Conservation (phyloP, 2,888 invertebrate species). For the Drosophila rellima region DNA sequence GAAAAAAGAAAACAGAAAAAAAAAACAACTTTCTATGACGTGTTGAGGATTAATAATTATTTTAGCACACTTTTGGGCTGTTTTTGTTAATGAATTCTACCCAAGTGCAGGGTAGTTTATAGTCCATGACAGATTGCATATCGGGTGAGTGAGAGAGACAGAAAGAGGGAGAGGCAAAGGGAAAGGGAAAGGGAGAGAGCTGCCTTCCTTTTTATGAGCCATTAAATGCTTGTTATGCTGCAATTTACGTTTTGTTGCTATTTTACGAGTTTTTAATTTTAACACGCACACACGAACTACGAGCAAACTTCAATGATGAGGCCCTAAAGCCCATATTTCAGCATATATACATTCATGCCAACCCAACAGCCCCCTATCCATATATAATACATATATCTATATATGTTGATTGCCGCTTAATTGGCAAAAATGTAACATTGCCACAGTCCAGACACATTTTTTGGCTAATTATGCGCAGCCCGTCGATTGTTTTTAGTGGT, state of each 20-base stretch:
- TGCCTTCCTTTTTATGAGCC: slow-evolving; percentile 59
- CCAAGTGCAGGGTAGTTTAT: slow-evolving; percentile 28
- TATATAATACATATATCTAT: slow-evolving; percentile 2
- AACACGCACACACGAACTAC: slow-evolving; percentile 52
- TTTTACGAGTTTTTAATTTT: slow-evolving; percentile 79
- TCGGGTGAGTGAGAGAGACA: not conserved
- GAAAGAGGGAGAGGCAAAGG: not conserved
- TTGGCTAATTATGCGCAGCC: slow-evolving; percentile 66
- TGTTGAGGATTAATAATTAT: slow-evolving; percentile 19
- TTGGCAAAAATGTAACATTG: slow-evolving; percentile 63
- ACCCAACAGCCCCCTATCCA: no score
- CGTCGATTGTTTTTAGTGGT: slow-evolving; percentile 58
- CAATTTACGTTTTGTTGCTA: slow-evolving; percentile 71
- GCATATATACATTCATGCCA: no score
- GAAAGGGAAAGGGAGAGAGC: slow-evolving; percentile 3
- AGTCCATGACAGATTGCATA: slow-evolving; percentile 14
- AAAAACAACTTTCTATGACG: not conserved
- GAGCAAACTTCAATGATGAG: slow-evolving; percentile 28
- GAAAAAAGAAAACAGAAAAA: not conserved
- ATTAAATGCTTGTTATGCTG: slow-evolving; percentile 77
- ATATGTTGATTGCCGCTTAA: slow-evolving; percentile 68
- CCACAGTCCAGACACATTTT: slow-evolving; percentile 50
- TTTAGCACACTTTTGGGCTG: slow-evolving; percentile 56
- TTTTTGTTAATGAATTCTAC: not conserved
- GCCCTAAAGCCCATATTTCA: slow-evolving; percentile 12